Evolutionary conservation across 2,113 vertebrate genomes (phyloP).

Genomic region (Verasper variegatus): DNA sequence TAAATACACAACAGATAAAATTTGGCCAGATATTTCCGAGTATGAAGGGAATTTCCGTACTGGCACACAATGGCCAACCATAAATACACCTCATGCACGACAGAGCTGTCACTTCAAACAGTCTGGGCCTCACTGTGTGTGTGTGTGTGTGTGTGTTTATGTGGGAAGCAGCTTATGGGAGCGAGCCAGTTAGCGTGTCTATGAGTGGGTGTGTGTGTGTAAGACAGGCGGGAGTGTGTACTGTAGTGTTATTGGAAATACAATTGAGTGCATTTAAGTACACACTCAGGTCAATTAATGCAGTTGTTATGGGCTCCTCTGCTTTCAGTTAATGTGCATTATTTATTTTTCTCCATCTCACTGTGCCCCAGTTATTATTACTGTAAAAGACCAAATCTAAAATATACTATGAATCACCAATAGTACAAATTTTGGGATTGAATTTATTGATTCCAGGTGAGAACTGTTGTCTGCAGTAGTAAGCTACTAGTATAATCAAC

Average conservation of each 20-base stretch:
- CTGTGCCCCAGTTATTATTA: neutral
- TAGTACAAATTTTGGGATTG: neutral
- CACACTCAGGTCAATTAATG: neutral
- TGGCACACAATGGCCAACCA: conserved; percentile 57
- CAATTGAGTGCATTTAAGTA: neutral
- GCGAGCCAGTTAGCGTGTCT: neutral
- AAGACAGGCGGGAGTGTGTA: neutral
- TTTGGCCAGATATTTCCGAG: conserved; percentile 63
- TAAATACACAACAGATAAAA: conserved; percentile 60
- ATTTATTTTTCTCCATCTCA: neutral
- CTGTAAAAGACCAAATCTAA: too few species aligned
- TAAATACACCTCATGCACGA: conserved; percentile 60
- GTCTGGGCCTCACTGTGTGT: conserved; percentile 7
- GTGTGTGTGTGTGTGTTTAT: conserved; percentile 5
- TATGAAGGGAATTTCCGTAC: conserved; percentile 64
- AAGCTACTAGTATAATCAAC: neutral
- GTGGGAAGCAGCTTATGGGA: neutral
- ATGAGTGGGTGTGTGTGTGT: neutral
- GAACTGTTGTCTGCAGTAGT: neutral
- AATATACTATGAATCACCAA: neutral
- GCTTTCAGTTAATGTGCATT: neutral
- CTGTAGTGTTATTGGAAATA: neutral
- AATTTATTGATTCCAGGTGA: neutral
- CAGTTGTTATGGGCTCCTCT: neutral
- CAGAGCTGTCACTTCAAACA: conserved; percentile 47